Conservation (phyloP, 2,113 vertebrate genomes). For the Mus pahari region DNA sequence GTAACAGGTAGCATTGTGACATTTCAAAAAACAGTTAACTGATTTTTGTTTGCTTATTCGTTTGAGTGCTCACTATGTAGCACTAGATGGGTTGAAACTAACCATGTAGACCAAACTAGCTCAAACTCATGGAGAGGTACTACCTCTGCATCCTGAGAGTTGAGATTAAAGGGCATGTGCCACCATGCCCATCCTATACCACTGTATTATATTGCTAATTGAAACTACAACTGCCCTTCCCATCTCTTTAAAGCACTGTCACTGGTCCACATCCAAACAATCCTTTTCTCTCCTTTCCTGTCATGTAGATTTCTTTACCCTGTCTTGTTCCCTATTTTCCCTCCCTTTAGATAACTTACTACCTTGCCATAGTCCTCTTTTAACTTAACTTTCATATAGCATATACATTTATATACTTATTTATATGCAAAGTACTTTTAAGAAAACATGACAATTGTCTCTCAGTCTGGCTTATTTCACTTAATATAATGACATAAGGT, state of each 20-base stretch:
- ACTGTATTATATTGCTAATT: neutral
- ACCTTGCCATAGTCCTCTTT: neutral
- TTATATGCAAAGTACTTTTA: neutral
- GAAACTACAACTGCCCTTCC: too few relatives aligned
- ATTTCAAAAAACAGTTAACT: too few relatives aligned
- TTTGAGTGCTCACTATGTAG: neutral
- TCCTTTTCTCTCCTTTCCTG: too few relatives aligned
- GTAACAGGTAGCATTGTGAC: neutral
- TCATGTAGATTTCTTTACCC: neutral
- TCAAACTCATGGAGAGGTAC: neutral
- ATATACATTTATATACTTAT: too few relatives aligned
- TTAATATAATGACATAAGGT: too few relatives aligned
- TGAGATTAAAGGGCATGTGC: neutral
- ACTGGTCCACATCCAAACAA: too few relatives aligned
- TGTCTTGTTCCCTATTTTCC: neutral
- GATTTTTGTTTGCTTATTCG: neutral
- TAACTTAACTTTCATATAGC: neutral
- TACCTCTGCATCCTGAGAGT: neutral
- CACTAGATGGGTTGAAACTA: neutral
- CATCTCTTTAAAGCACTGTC: neutral
- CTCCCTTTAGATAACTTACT: neutral
- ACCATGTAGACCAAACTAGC: neutral
- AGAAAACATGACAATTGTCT: neutral
- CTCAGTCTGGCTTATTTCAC: neutral
- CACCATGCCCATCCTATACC: neutral